These are phyloP conservation scores for Xanthia icteritia DNA, from an alignment of 2,888 invertebrate genomes.

Conservation along the genomic window DNA sequence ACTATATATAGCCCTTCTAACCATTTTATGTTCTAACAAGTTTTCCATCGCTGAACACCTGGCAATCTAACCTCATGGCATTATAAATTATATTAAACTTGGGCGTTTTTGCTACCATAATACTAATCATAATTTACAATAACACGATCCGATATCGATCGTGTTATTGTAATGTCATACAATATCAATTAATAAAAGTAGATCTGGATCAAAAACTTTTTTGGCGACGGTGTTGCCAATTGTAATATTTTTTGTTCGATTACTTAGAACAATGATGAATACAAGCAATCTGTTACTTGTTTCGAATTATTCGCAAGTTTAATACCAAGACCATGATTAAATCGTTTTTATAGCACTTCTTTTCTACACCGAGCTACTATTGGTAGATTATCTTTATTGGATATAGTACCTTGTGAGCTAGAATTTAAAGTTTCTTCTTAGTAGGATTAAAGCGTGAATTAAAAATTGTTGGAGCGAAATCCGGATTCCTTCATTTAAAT, in stretches of 20 bases:
- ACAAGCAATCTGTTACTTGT: constrained; percentile 65
- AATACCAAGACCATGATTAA: constrained; percentile 77
- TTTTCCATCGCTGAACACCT: constrained; percentile 25
- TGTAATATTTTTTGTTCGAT: constrained; percentile 60
- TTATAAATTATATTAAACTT: constrained; percentile 14
- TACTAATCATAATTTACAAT: constrained; percentile 54
- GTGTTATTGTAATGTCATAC: too few species aligned
- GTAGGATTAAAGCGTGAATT: constrained; percentile 9
- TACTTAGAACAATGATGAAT: constrained; percentile 70
- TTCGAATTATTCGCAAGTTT: constrained; percentile 67
- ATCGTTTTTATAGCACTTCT: constrained; percentile 78
- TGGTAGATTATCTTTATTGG: not conserved
- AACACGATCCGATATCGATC: constrained; percentile 59
- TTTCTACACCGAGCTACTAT: constrained; percentile 24
- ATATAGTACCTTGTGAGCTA: constrained; percentile 5
- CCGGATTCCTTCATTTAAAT: constrained; percentile 35
- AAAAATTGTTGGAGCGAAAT: constrained; percentile 31
- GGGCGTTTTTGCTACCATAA: constrained; percentile 8
- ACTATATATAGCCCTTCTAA: not conserved
- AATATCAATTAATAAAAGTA: constrained; percentile 50
- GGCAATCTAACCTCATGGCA: not conserved
- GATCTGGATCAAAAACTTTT: constrained; percentile 45
- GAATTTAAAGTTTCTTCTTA: constrained; percentile 9
- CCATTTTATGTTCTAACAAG: not conserved
- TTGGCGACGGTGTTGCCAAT: constrained; percentile 46